Evolutionary conservation across 2,888 invertebrate genomes (phyloP), one percentile per base, ranked within the genome.

Genomic region (Leptothorax acervorum): DNA sequence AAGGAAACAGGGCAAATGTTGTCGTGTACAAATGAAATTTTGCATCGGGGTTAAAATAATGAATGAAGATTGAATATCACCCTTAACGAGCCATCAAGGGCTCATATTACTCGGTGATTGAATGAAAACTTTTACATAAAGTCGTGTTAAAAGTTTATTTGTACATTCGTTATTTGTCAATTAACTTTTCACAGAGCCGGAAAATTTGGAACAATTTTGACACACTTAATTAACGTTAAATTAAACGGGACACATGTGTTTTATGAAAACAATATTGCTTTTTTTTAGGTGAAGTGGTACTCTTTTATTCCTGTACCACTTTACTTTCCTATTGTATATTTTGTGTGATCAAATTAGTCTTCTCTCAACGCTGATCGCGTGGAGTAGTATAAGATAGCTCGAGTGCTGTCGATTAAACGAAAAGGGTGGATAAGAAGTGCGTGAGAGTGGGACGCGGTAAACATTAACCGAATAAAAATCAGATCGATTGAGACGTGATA

Each of bases 1-100:
- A 48, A 39, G 39, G 73, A 62, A 71, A 73, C 60, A 35, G 23
- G 39, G 35, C 12, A 9, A 48, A 60, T 71, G 60, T 48, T 60
- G 42, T 71, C 60, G 39, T 60, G 79, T 48, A 23, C 60, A 28
- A 73, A 60, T 73, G 45, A 60, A 73, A 45, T 79, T 62, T 79
- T 35, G 39, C 79, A 71, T 71, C 45, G 35, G 60, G 48, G 23
- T 73, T 60, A 60, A 60, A 79, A 73, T 73, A 73, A 79, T 55
- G 39, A 70, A 79, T 73, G 48, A 73, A 79, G 79, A 73, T 79
- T 73, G 73, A 79, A 78, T 78, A 66, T 78, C 55, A 15, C 9
- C 9, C n/a, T 57, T 68, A 70, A 79, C 71, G 79, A 79, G 60
- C 35, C 39, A 60, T 60, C 60, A 42, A 53, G 53, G 66, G 60